A percentile compares a stretch with the other conserved stretches of the same genome.
Conservation (phyloP, 1,140 invertebrate genomes). For the Gryon sp. region DNA sequence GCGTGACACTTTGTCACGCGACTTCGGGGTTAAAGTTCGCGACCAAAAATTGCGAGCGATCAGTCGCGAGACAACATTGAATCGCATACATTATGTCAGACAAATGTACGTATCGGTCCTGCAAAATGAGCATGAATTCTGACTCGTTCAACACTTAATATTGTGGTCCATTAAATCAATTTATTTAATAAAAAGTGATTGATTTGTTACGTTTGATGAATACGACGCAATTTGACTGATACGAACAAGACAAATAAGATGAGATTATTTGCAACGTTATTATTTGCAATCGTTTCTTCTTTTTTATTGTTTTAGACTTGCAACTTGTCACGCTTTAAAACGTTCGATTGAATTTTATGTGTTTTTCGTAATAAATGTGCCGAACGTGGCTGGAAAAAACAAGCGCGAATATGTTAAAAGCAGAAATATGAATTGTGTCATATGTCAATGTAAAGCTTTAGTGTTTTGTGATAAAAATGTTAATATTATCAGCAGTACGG, state of each 20-base stretch:
- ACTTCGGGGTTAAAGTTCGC: no score
- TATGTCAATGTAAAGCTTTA: neutral
- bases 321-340: slow-evolving; percentile 43
- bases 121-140: slow-evolving; percentile 28
- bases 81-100: slow-evolving; percentile 17
- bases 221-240: neutral
- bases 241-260: slow-evolving; percentile 18
- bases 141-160: slow-evolving; percentile 36
- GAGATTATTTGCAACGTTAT: no score
- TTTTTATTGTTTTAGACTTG: neutral
- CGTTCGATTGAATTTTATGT: slow-evolving; percentile 45
- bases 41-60: slow-evolving; percentile 35
- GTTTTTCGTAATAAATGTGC: slow-evolving; percentile 25
- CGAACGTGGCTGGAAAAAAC: slow-evolving; percentile 40
- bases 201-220: no score
- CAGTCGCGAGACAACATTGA: slow-evolving; percentile 19
- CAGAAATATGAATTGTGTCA: slow-evolving; percentile 21
- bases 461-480: slow-evolving; percentile 6
- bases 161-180: slow-evolving; percentile 25
- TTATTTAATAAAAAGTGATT: slow-evolving; percentile 25
- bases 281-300: neutral
- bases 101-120: slow-evolving; percentile 16
- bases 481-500: neutral
- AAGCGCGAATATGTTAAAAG: slow-evolving; percentile 28
- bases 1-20: slow-evolving; percentile 42